Evolutionary conservation across 2,797 vertebrate species (phyloP).

Genomic region (Lacerta agilis): DNA sequence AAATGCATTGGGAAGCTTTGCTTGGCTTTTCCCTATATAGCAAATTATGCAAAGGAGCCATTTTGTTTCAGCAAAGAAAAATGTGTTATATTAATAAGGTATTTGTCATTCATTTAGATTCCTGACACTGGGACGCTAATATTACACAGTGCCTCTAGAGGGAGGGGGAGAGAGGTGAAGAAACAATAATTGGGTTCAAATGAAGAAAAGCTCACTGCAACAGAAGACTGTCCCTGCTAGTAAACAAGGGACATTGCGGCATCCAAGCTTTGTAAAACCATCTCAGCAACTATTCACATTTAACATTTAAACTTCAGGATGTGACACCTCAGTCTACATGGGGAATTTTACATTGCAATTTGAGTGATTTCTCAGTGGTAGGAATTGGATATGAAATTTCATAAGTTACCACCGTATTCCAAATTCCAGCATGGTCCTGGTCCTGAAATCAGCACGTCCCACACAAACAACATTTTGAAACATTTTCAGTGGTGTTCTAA

Average conservation of each 20-base stretch:
- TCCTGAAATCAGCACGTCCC: not conserved
- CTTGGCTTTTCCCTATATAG: slow-evolving; percentile 22
- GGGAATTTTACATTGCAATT: not conserved
- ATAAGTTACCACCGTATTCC: not conserved
- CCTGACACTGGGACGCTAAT: not conserved
- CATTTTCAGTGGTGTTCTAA: not conserved
- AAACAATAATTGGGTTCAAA: slow-evolving; percentile 9
- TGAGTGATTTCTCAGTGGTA: too few relatives aligned
- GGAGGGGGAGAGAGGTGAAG: not conserved
- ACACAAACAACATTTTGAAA: not conserved
- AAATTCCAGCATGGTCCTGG: not conserved
- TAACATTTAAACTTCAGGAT: not conserved
- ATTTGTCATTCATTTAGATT: not conserved
- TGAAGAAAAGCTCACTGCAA: not conserved
- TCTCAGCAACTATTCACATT: not conserved
- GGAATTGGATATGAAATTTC: not conserved
- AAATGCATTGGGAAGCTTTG: slow-evolving; percentile 26
- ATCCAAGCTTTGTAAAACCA: not conserved
- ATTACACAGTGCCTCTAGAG: not conserved
- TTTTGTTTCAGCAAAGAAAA: slow-evolving; percentile 7
- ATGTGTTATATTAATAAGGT: slow-evolving; percentile 4
- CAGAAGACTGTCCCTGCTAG: not conserved
- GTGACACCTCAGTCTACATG: not conserved
- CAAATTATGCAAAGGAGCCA: not conserved
- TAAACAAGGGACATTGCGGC: not conserved